Base-by-base conservation (phyloP, 1,140 invertebrate species). In the Zaprionus camerounensis region DNA sequence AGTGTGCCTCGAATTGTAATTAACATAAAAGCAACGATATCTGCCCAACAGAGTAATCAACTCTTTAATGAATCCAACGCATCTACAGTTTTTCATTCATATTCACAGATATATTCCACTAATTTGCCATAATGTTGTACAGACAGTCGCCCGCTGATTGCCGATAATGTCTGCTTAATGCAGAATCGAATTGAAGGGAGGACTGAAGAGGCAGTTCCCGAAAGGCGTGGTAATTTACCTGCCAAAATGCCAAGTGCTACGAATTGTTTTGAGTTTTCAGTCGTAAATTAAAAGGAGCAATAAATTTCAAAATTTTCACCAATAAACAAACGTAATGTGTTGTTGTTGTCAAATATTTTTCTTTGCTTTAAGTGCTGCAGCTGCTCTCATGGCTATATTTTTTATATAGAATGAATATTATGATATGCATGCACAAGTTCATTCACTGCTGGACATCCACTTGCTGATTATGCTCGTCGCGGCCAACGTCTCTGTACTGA, bases 231-330 rank as follows among this genome's bases (percentile, higher is more conserved):
- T 65, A 72, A 83, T 83, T 84, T 87, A 81, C 38, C 74, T 83
- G 83, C 78, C 80, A 76, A 67, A 70, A 67, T 53, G 49, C 76
- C 78, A 88, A 90, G 85, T 87, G 84, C 31, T 88, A 78, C 88
- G 84, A 87, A 87, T 75, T 71, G 81, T 68, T 68, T 71, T 71
- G 74, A 80, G 70, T 81, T 77, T 81, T 68, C 57, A 71, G 67
- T 71, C 70, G 58, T 63, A 51, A 76, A 77, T 90, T 80, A 78
- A 88, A 85, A 90, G 76, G 76, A 82, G 81, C 79, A 90, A 90
- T 90, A 90, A 90, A 85, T 90, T 90, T 90, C 71, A 80, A 85
- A 85, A 90, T 90, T 90, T 90, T 90, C 82, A 76, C 81, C 85
- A 90, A 90, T 90, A 85, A 90, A 82, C 85, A 75, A 85, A 85